A percentile compares a stretch with the other conserved stretches of the same genome.
These are phyloP conservation scores for Rana temporaria DNA, from an alignment of 2,113 vertebrate species.

Conservation along the genomic window DNA sequence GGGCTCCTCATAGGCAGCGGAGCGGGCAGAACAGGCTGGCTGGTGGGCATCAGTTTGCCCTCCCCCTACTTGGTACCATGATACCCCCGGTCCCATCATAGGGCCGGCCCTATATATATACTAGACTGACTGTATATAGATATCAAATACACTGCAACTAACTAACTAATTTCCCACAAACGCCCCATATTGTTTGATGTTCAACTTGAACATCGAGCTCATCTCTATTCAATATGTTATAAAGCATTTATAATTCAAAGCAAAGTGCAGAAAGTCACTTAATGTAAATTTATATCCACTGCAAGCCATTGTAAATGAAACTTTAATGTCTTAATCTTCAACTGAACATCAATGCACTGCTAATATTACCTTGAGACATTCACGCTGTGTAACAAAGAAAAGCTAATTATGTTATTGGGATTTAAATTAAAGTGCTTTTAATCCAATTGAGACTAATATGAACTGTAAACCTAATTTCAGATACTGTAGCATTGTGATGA, in stretches of 20 bases:
- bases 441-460: conserved; percentile 45
- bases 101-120: no score
- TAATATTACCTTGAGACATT: conserved; percentile 46
- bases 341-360: conserved; percentile 6
- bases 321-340: conserved; percentile 41
- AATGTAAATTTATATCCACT: conserved; percentile 35
- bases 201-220: no score
- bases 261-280: conserved; percentile 12
- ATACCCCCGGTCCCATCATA: no score
- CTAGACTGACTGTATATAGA: no score
- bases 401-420: conserved; percentile 46
- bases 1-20: no score
- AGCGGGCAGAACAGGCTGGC: no score
- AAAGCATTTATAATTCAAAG: background rate
- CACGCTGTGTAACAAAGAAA: conserved; percentile 41
- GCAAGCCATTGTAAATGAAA: conserved; percentile 32
- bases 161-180: no score
- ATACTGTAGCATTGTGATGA: conserved; percentile 43
- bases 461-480: conserved; percentile 51
- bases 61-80: no score
- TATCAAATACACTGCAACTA: no score
- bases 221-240: background rate
- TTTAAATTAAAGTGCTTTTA: conserved; percentile 43
- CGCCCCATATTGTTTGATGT: no score
- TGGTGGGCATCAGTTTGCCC: no score